Conservation (phyloP, 2,113 vertebrate species). For the Phainopepla nitens region DNA sequence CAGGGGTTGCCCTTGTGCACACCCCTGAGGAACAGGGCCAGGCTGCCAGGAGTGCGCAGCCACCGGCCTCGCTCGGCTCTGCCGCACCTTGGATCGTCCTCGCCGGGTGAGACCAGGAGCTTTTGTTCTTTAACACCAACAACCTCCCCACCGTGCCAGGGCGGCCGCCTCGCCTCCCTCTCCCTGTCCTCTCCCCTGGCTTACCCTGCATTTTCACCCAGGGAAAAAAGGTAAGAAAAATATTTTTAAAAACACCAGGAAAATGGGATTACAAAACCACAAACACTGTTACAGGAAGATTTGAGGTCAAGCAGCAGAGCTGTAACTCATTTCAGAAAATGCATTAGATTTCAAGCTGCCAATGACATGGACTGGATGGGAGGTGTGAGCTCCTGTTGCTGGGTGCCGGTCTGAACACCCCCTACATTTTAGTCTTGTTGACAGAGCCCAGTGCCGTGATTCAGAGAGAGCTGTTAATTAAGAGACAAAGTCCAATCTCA, state of each 20-base stretch:
- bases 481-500: slow-evolving; percentile 32
- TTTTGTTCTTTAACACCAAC: not conserved
- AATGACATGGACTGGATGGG: not conserved
- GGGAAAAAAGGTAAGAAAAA: not conserved
- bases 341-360: not conserved
- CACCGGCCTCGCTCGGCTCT: not conserved
- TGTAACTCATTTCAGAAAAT: not conserved
- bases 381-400: slow-evolving; percentile 10
- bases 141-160: fast-evolving
- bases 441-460: not conserved
- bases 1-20: not conserved
- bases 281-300: not conserved
- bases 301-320: not conserved
- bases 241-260: not conserved
- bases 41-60: fast-evolving
- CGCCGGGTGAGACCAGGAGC: not conserved
- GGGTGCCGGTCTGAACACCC: slow-evolving; percentile 15
- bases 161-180: not conserved
- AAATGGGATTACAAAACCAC: not conserved
- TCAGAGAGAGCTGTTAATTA: slow-evolving; percentile 43
- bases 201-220: not conserved
- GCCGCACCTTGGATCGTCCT: not conserved
- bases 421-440: not conserved
- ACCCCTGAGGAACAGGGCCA: not conserved
- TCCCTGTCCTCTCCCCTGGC: not conserved